phyloP scores from a whole-genome alignment of 1,140 invertebrate species.

The Luehdorfia chinensis region DNA sequence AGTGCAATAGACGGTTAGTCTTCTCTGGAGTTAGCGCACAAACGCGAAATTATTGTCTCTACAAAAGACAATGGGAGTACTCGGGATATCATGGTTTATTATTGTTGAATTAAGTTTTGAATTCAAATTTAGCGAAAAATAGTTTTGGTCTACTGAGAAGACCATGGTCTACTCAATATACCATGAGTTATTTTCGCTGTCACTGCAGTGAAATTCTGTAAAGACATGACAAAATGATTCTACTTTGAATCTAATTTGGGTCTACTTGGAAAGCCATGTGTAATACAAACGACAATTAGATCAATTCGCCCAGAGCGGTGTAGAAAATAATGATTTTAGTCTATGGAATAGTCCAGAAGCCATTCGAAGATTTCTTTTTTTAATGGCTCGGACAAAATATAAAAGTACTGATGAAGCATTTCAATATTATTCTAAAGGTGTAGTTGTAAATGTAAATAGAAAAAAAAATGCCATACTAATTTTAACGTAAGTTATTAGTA shows the following conservation, averaged over 20 bases:
- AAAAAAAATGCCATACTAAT: slow-evolving; percentile 44
- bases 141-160: slow-evolving; percentile 22
- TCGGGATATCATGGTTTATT: too few species aligned
- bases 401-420: slow-evolving; percentile 10
- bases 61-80: too few species aligned
- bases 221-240: not conserved
- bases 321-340: too few species aligned
- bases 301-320: too few species aligned
- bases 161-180: slow-evolving; percentile 27
- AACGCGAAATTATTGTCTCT: too few species aligned
- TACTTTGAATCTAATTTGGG: not conserved
- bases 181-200: too few species aligned
- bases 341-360: slow-evolving; percentile 6
- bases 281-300: too few species aligned
- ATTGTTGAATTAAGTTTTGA: too few species aligned
- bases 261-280: not conserved
- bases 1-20: too few species aligned
- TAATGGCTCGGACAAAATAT: slow-evolving; percentile 1
- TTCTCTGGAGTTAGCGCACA: too few species aligned
- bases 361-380: slow-evolving; percentile 3
- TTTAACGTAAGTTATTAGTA: slow-evolving; percentile 34
- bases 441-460: slow-evolving; percentile 38
- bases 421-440: slow-evolving; percentile 20
- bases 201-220: too few species aligned
- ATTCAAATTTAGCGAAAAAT: too few species aligned